Percentiles rank a stretch among this genome's conserved stretches.
Conservation (phyloP, 2,113 vertebrate genomes). For the Toxostoma redivivum region DNA sequence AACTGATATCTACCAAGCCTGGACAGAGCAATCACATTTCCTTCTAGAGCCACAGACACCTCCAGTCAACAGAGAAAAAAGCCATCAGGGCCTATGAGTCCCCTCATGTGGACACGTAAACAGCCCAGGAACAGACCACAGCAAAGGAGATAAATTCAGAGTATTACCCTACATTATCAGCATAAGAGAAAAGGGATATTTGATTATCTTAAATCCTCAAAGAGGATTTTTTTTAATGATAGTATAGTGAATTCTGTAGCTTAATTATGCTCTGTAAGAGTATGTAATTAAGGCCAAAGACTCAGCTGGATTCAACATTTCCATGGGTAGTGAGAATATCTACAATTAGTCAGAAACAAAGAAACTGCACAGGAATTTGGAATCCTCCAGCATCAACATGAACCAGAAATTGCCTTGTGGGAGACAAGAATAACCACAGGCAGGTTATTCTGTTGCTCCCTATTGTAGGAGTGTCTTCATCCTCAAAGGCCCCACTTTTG, state of each 20-base stretch:
- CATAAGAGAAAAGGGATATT: neutral
- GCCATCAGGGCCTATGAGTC: fast-evolving
- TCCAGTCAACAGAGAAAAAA: neutral
- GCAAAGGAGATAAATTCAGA: neutral
- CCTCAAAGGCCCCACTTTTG: neutral
- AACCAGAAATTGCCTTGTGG: neutral
- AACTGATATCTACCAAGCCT: neutral
- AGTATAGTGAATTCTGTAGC: neutral
- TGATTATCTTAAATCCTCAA: neutral
- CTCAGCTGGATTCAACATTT: neutral
- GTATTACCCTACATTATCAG: neutral
- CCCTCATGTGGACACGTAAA: fast-evolving
- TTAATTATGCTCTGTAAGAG: neutral
- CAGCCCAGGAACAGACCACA: neutral
- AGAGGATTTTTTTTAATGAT: neutral
- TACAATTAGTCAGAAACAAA: neutral
- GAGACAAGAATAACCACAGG: neutral
- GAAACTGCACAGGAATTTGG: neutral
- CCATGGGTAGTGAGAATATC: neutral
- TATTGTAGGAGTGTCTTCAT: neutral
- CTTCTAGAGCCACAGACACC: neutral
- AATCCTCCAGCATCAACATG: neutral
- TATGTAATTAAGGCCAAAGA: neutral
- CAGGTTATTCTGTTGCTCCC: neutral
- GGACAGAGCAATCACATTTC: neutral